These are phyloP conservation scores for Cheirogaleus major DNA, from an alignment of 2,797 vertebrate genomes.

Conservation along the genomic window DNA sequence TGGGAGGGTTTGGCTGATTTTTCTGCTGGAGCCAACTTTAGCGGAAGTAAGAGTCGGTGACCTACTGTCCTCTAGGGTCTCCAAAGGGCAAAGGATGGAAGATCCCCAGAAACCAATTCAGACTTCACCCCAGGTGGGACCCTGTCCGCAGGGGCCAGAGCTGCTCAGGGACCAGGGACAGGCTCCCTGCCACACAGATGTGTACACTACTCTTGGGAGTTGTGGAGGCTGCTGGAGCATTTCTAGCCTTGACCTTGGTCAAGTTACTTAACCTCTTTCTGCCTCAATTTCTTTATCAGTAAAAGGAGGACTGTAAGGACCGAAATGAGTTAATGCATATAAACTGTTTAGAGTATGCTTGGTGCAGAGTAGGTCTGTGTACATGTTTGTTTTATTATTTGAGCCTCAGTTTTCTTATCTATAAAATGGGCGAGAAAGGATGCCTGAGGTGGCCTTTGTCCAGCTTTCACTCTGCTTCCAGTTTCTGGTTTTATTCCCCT, in stretches of 20 bases:
- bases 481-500: background rate
- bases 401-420: background rate
- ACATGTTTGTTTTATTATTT: background rate
- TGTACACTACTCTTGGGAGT: background rate
- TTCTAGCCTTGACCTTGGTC: background rate
- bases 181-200: background rate
- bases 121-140: background rate
- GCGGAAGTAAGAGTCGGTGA: background rate
- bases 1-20: background rate
- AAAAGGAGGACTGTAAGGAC: background rate
- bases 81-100: background rate
- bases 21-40: background rate
- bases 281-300: background rate
- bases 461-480: background rate
- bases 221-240: background rate
- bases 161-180: background rate
- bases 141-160: background rate
- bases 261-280: background rate
- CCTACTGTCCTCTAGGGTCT: background rate
- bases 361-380: background rate
- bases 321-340: background rate
- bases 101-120: background rate
- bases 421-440: background rate
- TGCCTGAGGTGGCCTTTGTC: background rate
- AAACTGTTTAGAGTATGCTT: background rate